Evolutionary conservation across 2,888 invertebrate species (phyloP).

Genomic region (Hecatera dysodea): DNA sequence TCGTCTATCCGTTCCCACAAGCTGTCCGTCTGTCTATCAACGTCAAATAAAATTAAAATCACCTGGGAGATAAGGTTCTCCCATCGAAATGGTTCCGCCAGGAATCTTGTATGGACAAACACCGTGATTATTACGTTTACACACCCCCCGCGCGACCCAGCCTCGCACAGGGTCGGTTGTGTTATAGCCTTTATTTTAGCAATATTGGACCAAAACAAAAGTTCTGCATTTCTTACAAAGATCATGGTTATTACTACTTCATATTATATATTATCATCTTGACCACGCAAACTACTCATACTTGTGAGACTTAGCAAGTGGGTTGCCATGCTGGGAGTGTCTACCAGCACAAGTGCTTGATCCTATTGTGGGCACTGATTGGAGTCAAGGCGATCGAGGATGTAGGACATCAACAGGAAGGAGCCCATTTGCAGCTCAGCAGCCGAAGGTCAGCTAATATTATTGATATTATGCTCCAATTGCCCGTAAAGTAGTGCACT

Average conservation of each 20-base stretch:
- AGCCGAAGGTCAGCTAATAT: constrained; percentile 39
- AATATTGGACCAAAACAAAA: no score
- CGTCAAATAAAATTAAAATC: no score
- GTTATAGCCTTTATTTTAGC: no score
- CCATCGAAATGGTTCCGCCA: no score
- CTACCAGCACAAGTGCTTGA: constrained; percentile 28
- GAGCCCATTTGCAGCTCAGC: constrained; percentile 51
- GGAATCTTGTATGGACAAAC: no score
- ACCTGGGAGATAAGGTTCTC: no score
- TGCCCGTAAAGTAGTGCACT: constrained; percentile 39
- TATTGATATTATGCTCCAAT: constrained; percentile 49
- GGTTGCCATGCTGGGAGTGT: not conserved
- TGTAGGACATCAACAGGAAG: constrained; percentile 61
- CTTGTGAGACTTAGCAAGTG: not conserved
- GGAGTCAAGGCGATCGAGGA: constrained; percentile 58
- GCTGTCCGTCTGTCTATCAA: no score
- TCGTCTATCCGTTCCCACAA: no score
- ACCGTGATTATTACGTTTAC: no score
- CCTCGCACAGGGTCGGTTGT: no score
- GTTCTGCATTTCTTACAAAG: no score
- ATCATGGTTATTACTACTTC: not conserved
- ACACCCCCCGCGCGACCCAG: no score
- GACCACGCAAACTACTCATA: not conserved
- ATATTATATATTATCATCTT: not conserved
- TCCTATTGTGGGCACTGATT: constrained; percentile 50